Conservation (phyloP, 2,797 vertebrate genomes). For the Morus bassanus region DNA sequence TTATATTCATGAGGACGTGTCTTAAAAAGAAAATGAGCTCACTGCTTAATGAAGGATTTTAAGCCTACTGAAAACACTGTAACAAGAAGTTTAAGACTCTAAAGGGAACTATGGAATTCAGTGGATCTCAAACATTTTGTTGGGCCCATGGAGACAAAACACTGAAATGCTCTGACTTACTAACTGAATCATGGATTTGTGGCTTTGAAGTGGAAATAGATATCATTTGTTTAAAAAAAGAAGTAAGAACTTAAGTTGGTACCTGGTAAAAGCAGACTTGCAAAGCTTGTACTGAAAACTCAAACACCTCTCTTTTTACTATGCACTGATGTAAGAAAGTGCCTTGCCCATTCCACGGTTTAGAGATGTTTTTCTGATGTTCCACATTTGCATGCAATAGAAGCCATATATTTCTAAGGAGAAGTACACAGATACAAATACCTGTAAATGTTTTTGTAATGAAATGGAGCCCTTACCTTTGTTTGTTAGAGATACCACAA, state of each 20-base stretch:
- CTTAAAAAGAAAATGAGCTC: slow-evolving; percentile 17
- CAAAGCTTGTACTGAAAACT: background rate
- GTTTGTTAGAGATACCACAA: background rate
- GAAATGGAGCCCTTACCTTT: background rate
- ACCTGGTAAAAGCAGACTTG: background rate
- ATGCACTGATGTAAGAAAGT: background rate
- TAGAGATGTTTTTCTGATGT: background rate
- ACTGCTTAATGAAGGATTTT: slow-evolving; percentile 26
- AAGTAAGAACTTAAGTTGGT: background rate
- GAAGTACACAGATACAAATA: background rate
- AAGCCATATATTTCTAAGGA: background rate
- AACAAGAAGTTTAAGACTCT: background rate
- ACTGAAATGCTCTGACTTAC: background rate
- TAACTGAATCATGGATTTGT: background rate
- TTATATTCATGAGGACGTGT: background rate
- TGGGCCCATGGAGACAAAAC: background rate
- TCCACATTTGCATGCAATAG: background rate
- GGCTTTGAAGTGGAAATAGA: background rate
- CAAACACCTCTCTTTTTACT: background rate
- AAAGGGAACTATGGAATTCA: background rate
- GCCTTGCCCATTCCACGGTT: background rate
- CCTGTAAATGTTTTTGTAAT: background rate
- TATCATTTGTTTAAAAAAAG: background rate
- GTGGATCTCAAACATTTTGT: background rate
- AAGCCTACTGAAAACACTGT: background rate